Percentiles rank a stretch among this genome's conserved stretches.
Evolutionary conservation across 2,888 invertebrate genomes (phyloP).

Genomic region (Epinotia bilunana): DNA sequence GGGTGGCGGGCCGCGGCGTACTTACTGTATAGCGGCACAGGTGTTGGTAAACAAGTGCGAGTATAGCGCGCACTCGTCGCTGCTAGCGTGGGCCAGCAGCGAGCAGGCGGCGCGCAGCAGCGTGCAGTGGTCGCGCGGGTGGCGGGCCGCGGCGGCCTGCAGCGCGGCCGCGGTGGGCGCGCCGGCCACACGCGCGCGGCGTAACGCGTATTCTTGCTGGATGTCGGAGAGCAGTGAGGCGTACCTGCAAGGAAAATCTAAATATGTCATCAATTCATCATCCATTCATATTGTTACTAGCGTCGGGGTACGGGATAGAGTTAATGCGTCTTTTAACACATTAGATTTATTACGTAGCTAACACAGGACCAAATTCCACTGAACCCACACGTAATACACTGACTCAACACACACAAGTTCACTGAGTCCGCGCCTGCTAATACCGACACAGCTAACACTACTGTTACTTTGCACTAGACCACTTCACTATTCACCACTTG

Average conservation of each 20-base stretch:
- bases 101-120: conserved; percentile 81
- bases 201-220: conserved; percentile 92
- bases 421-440: too few species aligned
- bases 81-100: conserved; percentile 75
- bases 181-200: conserved; percentile 88
- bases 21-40: conserved; percentile 7
- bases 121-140: conserved; percentile 75
- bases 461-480: too few species aligned
- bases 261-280: background rate
- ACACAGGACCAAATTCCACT: too few species aligned
- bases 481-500: too few species aligned
- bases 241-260: conserved; percentile 78
- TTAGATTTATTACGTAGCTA: too few species aligned
- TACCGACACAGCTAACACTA: too few species aligned
- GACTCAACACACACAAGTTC: too few species aligned
- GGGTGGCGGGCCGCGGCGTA: conserved; percentile 53
- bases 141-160: conserved; percentile 85
- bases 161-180: conserved; percentile 89
- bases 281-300: too few species aligned
- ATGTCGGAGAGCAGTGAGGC: conserved; percentile 90
- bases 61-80: conserved; percentile 16
- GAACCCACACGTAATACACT: too few species aligned
- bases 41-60: background rate
- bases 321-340: too few species aligned
- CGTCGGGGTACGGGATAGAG: too few species aligned